Percentiles rank a stretch among this genome's conserved stretches.
Conservation (phyloP, 1,140 invertebrate species). For the Lepidurus arcticus region DNA sequence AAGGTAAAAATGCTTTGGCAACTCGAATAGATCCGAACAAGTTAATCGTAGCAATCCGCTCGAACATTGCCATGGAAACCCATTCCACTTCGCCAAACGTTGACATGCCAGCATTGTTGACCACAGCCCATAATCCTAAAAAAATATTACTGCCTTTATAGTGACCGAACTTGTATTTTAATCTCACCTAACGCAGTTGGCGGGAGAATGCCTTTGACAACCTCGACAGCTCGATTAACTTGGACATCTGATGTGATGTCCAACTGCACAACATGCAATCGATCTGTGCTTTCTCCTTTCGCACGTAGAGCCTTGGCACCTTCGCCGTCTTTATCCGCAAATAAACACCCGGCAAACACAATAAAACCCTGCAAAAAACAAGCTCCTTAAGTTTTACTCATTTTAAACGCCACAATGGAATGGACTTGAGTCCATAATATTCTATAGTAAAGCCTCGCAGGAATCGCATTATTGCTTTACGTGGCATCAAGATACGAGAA, state of each 20-base stretch:
- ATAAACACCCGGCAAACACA: constrained; percentile 68
- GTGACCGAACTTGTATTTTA: background rate
- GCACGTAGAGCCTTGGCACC: constrained; percentile 60
- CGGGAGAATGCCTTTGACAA: constrained; percentile 67
- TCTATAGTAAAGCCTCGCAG: background rate
- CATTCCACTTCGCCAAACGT: constrained; percentile 83
- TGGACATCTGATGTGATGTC: constrained; percentile 67
- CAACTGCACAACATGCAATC: constrained; percentile 64
- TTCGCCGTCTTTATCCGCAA: constrained; percentile 54
- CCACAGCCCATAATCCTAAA: constrained; percentile 43
- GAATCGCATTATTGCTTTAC: no score
- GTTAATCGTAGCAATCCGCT: constrained; percentile 55
- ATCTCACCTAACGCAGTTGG: constrained; percentile 48
- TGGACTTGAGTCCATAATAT: background rate
- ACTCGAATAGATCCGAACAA: constrained; percentile 55
- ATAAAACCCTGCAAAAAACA: constrained; percentile 58
- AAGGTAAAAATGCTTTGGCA: constrained; percentile 64
- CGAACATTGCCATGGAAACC: constrained; percentile 67
- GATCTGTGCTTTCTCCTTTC: constrained; percentile 60
- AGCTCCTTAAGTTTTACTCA: background rate
- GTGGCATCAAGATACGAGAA: no score
- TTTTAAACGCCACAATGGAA: background rate
- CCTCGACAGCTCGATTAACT: constrained; percentile 65
- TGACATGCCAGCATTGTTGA: constrained; percentile 60
- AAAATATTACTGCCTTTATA: constrained; percentile 3